Conservation (phyloP, 2,113 vertebrate genomes). For the Trogon melanurus region DNA sequence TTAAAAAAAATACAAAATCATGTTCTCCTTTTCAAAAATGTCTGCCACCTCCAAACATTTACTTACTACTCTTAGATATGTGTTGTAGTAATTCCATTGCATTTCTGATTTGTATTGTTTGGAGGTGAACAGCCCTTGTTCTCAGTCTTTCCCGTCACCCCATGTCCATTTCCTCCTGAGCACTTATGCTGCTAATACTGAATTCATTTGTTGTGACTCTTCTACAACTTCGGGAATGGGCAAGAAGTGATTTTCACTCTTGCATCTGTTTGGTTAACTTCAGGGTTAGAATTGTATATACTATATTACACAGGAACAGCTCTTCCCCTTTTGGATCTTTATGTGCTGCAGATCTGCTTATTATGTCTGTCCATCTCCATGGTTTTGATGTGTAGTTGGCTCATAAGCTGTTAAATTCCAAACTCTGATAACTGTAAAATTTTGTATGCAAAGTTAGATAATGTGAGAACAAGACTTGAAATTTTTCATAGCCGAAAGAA, state of each 20-base stretch:
- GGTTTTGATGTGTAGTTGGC: not conserved
- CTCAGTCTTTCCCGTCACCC: not conserved
- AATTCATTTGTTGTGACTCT: not conserved
- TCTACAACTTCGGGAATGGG: not conserved
- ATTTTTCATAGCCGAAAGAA: not conserved
- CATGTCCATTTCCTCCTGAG: not conserved
- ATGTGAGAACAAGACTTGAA: not conserved
- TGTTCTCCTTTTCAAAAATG: not conserved
- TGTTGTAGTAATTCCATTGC: not conserved
- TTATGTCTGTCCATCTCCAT: not conserved
- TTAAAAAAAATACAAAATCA: not conserved
- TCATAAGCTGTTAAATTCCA: not conserved
- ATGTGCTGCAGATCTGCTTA: not conserved
- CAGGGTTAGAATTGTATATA: not conserved
- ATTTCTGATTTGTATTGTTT: not conserved
- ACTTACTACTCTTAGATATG: not conserved
- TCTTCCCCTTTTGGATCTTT: not conserved
- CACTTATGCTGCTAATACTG: not conserved
- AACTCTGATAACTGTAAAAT: not conserved
- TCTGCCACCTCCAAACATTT: not conserved
- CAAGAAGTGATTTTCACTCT: not conserved
- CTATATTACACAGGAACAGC: not conserved
- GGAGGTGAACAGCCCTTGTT: not conserved
- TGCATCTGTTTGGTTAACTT: not conserved
- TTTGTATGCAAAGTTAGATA: not conserved